Evolutionary conservation across 2,888 invertebrate genomes (phyloP), one percentile per base, ranked within the genome.

Genomic region (Caenorhabditis sp.): DNA sequence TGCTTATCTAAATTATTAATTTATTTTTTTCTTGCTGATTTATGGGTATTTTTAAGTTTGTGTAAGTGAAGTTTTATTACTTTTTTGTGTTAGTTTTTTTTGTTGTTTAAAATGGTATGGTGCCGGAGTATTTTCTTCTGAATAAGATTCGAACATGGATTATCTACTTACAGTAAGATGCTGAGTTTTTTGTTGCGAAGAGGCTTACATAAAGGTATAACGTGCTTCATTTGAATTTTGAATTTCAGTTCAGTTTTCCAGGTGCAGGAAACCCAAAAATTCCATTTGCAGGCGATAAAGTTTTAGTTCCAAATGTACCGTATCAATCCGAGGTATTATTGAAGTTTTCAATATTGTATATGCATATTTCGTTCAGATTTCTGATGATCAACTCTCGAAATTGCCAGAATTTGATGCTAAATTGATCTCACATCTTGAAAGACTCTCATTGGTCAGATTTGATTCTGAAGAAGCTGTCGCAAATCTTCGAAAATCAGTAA

Each of bases 391-490:
- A 8, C 58, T 75, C 0, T 61, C 65, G 1, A 23, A 66, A 23
- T 53, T 74, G 38, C 78, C 81, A 4, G 31, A 65, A 23, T 75
- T 81, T 26, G 76, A 79, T 63, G 49, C 63, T 3, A 69, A 72
- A 57, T 62, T 79, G 14, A 78, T 80, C 21, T 52, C 59, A 23
- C 78, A 81, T 50, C 66, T 81, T 12, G 81, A 81, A 57, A 60
- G 73, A 14, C 67, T 81, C 0, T 81, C 81, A 7, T 57, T 81
- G 1, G 68, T 81, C 20, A 63, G 78, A 20, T 81, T 81, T 36
- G 70, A 70, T 49, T 68, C 73, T 7, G 76, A 81, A 38, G 74
- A 81, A 64, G 79, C 77, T 26, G 77, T 81, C 38, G 76, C 75
- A 12, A 76, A 70, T 49, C 56, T 80, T 1, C 66, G 79, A 38